These are phyloP conservation scores for Aromia moschata DNA, from an alignment of 2,888 invertebrate species.

Conservation along the genomic window DNA sequence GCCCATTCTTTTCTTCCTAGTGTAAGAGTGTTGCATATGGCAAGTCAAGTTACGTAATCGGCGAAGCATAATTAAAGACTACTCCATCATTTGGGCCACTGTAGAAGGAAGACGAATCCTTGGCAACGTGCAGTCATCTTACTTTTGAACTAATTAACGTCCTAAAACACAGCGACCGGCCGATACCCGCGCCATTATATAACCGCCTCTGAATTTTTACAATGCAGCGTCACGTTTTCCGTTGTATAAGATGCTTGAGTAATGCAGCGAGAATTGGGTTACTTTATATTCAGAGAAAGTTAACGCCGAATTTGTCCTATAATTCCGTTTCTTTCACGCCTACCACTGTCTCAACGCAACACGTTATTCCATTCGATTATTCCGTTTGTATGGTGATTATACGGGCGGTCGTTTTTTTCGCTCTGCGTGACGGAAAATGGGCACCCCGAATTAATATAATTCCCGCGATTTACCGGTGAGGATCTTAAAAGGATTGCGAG, in stretches of 20 bases:
- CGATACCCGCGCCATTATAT: constrained; percentile 8
- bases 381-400: constrained; percentile 11
- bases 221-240: constrained; percentile 36
- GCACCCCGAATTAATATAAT: constrained; percentile 2
- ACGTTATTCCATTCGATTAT: constrained; percentile 13
- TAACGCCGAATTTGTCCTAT: constrained; percentile 50
- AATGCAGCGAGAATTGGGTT: constrained; percentile 50
- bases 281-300: constrained; percentile 52
- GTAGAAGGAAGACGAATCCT: background rate
- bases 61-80: too few species aligned
- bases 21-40: too few species aligned
- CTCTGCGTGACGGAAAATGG: background rate
- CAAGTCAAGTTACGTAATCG: too few species aligned
- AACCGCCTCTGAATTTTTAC: constrained; percentile 14
- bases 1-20: too few species aligned
- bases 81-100: background rate
- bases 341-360: constrained; percentile 31
- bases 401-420: background rate
- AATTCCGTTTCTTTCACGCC: constrained; percentile 41
- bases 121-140: background rate
- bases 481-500: background rate
- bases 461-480: background rate
- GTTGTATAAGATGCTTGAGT: constrained; percentile 43
- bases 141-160: background rate
- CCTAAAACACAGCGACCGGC: background rate